Base-by-base conservation (phyloP, 2,888 invertebrate genomes). In the Pemphredon lugubris region DNA sequence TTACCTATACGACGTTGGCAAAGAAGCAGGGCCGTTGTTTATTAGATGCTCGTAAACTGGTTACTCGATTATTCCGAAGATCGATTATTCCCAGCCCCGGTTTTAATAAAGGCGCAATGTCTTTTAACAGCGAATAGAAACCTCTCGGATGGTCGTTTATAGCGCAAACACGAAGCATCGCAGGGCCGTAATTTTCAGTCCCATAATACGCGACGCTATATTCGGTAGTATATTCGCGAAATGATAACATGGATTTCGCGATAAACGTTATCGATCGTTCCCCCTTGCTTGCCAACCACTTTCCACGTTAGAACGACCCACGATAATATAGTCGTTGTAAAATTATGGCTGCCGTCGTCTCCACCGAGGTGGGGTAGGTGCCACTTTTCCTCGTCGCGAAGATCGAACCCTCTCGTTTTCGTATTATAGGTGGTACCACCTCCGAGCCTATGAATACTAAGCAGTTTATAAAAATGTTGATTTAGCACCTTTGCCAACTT, bases 381-480 rank as follows among this genome's bases (percentile, higher is more conserved):
- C 59, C 64, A 51, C 57, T 64, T 61, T 47, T 61, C 42, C 54
- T 61, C 71, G 42, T 39, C 59, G 53, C 63, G 58, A 47, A 75
- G 81, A 86, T 86, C 84, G 84, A 86, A 86, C 82, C 78, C 84
- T 76, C 82, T 76, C 82, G 75, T 64, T 77, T 74, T 73, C 73
- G 77, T 83, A 76, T 82, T 84, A 78, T 83, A 79, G 78, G 68
- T 80, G 72, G 78, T 79, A 77, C 80, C 83, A 61, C 76, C 82
- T 78, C 78, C 82, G 79, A 87, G 82, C 85, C 87, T 84, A 88
- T 88, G 88, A 89, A 89, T 89, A 88, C 87, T 87, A 86, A 89
- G 86, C 85, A 84, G 88, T 88, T 88, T 88, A 88, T 89, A 88
- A 89, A 89, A 89, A 89, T 88, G 88, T 88, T 88, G 88, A 89